Evolutionary conservation across 1,140 invertebrate species (phyloP).

Genomic region (Aethina tumida): DNA sequence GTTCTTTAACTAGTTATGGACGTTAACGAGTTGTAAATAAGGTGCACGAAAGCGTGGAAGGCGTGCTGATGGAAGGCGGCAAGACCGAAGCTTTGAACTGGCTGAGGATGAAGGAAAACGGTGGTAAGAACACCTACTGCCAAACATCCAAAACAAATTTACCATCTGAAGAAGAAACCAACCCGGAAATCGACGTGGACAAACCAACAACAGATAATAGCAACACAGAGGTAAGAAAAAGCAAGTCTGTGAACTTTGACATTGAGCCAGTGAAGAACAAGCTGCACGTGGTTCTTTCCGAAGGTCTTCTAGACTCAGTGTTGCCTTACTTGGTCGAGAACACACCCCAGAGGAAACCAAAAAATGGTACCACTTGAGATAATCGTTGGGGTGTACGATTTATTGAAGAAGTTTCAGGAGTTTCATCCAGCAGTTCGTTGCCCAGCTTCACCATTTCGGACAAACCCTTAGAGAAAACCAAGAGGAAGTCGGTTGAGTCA

Average conservation of each 20-base stretch:
- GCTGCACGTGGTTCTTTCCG: slow-evolving; percentile 56
- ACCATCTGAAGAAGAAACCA: slow-evolving; percentile 16
- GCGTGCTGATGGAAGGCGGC: slow-evolving; percentile 42
- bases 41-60: slow-evolving; percentile 50
- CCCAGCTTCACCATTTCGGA: background rate
- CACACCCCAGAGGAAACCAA: too few species aligned
- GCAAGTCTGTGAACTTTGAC: slow-evolving; percentile 7
- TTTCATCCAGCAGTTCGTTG: background rate
- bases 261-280: slow-evolving; percentile 34
- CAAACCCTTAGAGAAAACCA: slow-evolving; percentile 3
- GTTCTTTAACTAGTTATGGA: background rate
- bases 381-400: slow-evolving; percentile 4
- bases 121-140: slow-evolving; percentile 24
- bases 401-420: slow-evolving; percentile 7
- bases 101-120: slow-evolving; percentile 44
- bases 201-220: too few species aligned
- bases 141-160: slow-evolving; percentile 21
- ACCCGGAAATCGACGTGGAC: too few species aligned
- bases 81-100: slow-evolving; percentile 49
- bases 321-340: slow-evolving; percentile 39
- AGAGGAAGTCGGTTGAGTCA: slow-evolving; percentile 1
- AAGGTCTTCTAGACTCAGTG: slow-evolving; percentile 68
- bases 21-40: slow-evolving; percentile 7
- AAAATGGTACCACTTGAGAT: slow-evolving; percentile 13
- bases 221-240: slow-evolving; percentile 7